Base-by-base conservation (phyloP, 2,113 vertebrate species). In the Trachemys scripta region DNA sequence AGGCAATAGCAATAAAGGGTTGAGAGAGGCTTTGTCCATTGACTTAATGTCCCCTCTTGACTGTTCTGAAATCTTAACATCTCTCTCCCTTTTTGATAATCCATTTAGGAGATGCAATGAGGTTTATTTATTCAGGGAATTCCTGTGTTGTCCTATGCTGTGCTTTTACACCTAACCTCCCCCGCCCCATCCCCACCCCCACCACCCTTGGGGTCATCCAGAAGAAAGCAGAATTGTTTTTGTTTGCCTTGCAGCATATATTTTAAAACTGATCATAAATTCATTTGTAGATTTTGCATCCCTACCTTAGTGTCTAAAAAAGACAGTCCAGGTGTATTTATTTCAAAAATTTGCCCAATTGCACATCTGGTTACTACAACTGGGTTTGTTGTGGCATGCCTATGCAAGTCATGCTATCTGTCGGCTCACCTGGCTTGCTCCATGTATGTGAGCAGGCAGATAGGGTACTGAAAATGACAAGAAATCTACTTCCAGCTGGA, bases 31-130 rank as follows among this genome's bases (percentile, higher is more conserved):
- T 62, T 85, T 65, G 54, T 69, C 25, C 80, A 82, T 85, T 85
- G 29, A 38, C 84, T 75, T 80, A n/a, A n/a, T 59, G 25, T 59
- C 16, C 90, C n/a, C n/a, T 94, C 94, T 83, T 76, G n/a, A 35
- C 45, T 76, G 47, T 24, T 95, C 76, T 72, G 24, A 86, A 82
- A 51, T 0, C 1, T 53, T 35, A 81, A 10, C 0, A 0, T 84
- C 87, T 59, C 87, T 29, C 11, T 84, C 84, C 17, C 56, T 92
- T 47, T 1, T 0, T 4, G 10, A 2, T 76, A 53, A 29, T 84
- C 69, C 62, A 45, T 0, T 51, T 51, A 76, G 0, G 0, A 79
- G 51, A 56, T 90, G 85, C 51, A 53, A 19, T 53, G 51, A 4
- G 0, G 1, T 88, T 57, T 65, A 12, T 79, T 82, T 38, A 51